Conservation (phyloP, 2,888 invertebrate genomes). For the Cephalotes varians region DNA sequence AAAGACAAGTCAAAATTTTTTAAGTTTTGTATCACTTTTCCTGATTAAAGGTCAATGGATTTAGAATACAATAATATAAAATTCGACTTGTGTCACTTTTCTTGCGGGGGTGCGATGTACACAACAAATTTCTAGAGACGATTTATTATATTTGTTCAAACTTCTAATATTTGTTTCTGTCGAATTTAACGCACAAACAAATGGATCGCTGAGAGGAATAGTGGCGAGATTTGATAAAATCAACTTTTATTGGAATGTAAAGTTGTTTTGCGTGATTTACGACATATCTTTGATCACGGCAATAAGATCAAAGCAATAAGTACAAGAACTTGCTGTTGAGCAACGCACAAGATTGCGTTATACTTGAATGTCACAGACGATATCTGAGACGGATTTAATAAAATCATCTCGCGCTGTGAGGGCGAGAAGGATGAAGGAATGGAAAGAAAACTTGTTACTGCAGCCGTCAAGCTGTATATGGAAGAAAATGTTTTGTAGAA, state of each 20-base stretch:
- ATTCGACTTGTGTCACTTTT: no score
- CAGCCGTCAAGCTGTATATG: slow-evolving; percentile 49
- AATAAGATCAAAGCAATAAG: slow-evolving; percentile 11
- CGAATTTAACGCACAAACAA: neutral
- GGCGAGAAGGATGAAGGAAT: slow-evolving; percentile 23
- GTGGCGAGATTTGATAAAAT: slow-evolving; percentile 11
- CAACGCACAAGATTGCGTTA: slow-evolving; percentile 36
- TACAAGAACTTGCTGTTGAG: slow-evolving; percentile 16
- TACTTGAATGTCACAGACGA: slow-evolving; percentile 48
- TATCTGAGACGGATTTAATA: slow-evolving; percentile 53
- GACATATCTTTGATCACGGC: slow-evolving; percentile 11
- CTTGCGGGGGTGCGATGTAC: no score
- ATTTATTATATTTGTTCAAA: neutral
- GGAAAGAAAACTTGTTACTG: slow-evolving; percentile 56
- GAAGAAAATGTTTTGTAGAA: slow-evolving; percentile 51
- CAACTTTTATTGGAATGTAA: slow-evolving; percentile 16
- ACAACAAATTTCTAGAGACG: no score
- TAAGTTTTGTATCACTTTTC: no score
- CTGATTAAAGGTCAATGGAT: no score
- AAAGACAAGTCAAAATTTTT: no score
- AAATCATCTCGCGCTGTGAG: slow-evolving; percentile 32
- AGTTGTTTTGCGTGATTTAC: neutral
- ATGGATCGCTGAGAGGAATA: neutral
- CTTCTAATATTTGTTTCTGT: neutral
- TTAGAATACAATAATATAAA: no score